These are phyloP conservation scores for Ephestia elutella DNA, from an alignment of 1,140 invertebrate genomes.

Conservation along the genomic window DNA sequence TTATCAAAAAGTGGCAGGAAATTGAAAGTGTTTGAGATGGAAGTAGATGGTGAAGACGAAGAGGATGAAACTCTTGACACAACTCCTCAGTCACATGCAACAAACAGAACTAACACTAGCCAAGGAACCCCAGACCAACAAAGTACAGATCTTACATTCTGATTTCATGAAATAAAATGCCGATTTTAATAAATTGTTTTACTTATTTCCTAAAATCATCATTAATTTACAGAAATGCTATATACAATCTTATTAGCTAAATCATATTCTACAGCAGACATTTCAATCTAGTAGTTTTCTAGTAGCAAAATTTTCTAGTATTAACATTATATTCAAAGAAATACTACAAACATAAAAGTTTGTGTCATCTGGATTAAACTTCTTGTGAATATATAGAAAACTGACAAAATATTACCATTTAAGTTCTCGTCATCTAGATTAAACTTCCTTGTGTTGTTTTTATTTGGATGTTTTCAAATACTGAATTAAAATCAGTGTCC, in stretches of 20 bases:
- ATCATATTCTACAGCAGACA: not conserved
- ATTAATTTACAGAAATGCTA: conserved; percentile 2
- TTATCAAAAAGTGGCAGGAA: conserved; percentile 86
- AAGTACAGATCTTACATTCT: conserved; percentile 32
- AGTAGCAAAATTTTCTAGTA: not conserved
- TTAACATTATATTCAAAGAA: conserved; percentile 2
- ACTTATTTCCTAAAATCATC: not conserved
- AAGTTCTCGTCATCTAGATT: conserved; percentile 38
- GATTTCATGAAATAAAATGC: not conserved
- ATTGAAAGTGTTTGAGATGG: conserved; percentile 92
- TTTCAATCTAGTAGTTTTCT: not conserved
- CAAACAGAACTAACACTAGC: conserved; percentile 31
- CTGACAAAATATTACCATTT: no score
- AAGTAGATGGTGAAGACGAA: conserved; percentile 92
- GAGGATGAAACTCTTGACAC: conserved; percentile 79
- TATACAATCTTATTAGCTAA: not conserved
- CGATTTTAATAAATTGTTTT: not conserved
- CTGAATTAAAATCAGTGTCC: conserved; percentile 72
- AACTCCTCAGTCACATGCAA: conserved; percentile 54
- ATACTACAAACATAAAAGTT: not conserved
- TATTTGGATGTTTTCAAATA: conserved; percentile 73
- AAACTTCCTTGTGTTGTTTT: conserved; percentile 62
- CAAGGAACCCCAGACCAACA: conserved; percentile 29
- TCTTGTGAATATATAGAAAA: not conserved
- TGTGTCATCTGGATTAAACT: no score